A percentile compares a stretch with the other conserved stretches of the same genome.
Evolutionary conservation across 30 jellyfish, hydroid and myxozoan species (phyloP).

Genomic region (Turritopsis dohrnii): DNA sequence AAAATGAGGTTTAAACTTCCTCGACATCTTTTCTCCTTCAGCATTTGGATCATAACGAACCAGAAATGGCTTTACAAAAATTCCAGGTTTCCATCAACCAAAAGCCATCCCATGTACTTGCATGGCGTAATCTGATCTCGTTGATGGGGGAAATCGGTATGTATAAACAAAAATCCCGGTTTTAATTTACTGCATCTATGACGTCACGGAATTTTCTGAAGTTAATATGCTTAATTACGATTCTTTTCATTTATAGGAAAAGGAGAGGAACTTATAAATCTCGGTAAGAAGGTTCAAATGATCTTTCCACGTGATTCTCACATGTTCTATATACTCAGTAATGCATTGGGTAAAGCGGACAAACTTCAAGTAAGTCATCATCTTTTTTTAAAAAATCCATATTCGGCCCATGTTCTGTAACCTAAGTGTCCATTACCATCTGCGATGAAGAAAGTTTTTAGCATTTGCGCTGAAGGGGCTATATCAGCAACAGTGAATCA

Average conservation of each 20-base stretch:
- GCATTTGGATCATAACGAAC: slow-evolving; percentile 51
- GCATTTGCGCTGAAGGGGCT: too few species aligned
- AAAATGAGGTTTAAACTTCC: too few species aligned
- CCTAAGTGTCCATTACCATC: too few species aligned
- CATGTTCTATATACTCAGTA: slow-evolving; percentile 38
- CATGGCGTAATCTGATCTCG: slow-evolving; percentile 70
- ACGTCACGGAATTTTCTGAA: background rate
- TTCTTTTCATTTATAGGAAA: slow-evolving; percentile 19
- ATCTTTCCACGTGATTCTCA: slow-evolving; percentile 45
- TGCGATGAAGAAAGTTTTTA: too few species aligned
- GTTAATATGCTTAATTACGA: background rate
- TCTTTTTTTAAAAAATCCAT: too few species aligned
- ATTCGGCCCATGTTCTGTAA: too few species aligned
- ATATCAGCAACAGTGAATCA: too few species aligned
- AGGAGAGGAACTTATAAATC: slow-evolving; percentile 19
- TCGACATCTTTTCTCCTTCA: background rate
- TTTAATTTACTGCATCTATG: too few species aligned
- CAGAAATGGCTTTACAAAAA: slow-evolving; percentile 42
- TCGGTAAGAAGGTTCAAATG: slow-evolving; percentile 31
- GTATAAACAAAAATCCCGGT: too few species aligned
- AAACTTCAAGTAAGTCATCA: slow-evolving; percentile 27
- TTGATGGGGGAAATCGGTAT: slow-evolving; percentile 57
- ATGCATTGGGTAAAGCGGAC: slow-evolving; percentile 53
- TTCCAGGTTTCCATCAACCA: slow-evolving; percentile 50
- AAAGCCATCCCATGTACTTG: slow-evolving; percentile 54